Base-by-base conservation (phyloP, 2,113 vertebrate species). In the Leucosticte australis region DNA sequence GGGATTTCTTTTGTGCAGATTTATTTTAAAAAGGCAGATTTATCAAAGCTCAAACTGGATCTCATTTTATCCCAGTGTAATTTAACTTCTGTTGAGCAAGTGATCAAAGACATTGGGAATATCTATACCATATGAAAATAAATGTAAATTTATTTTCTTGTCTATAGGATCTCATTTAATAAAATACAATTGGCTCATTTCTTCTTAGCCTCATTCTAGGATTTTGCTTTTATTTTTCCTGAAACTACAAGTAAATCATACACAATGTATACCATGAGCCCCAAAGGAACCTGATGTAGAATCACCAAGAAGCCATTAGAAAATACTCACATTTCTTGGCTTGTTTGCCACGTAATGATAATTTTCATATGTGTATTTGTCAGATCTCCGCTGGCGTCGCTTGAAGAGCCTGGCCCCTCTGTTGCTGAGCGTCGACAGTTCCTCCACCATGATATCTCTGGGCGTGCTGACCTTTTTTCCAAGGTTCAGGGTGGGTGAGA, bases 391-490 rank as follows among this genome's bases (percentile, higher is more conserved):
- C 98, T 99, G 99, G 28, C 99, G 98, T 97, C 98, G 98, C 98
- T 99, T 99, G 96, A 99, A 99, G 46, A 99, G 98, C 42, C 98
- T 98, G 83, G 99, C 99, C 7, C 99, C 99, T 62, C 99, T 98
- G 96, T 99, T 99, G 89, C 98, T 98, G 76, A 98, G 97, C 4
- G 99, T 97, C 0, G 99, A 99, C 56, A 99, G 88, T 89, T 99
- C 99, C 68, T 99, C 99, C 93, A 99, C 96, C 99, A 99, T 99
- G 97, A 99, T 99, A 83, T 99, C 99, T 93, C 98, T 98, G 39
- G 99, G 99, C 2, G 97, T 96, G 82, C 98, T 99, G 94, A 99
- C 96, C 95, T 99, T 99, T 96, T 98, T 99, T 19, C 99, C 99
- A 69, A 99, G 98, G 94, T 99, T 98, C 92, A 99, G 97, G 78